Base-by-base conservation (phyloP, 2,113 vertebrate genomes). In the Siphamia tubifer region DNA sequence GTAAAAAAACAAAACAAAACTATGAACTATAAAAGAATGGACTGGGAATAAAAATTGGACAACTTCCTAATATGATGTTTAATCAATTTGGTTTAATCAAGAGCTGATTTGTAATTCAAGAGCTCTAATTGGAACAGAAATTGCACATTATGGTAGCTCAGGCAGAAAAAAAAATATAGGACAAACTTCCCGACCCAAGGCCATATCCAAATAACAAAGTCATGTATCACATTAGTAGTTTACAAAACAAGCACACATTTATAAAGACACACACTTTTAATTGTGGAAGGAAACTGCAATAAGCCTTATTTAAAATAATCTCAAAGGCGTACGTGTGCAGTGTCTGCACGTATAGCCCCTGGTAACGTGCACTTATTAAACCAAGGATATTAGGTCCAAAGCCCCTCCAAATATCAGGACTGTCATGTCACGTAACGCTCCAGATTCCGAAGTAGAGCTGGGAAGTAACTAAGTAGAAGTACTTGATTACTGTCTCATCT, bases 41-140 rank as follows among this genome's bases (percentile, higher is more conserved):
- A 6, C 8, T 5, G 39, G 34, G 44, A 57, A 40, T 24, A 52
- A 8, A 27, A 80, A 53, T 72, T 67, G 61, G 47, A 83, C 76
- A 85, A 77, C 31, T 57, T 81, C 68, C 77, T 79, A 56, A 77
- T 82, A 64, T 85, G 60, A 66, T 84, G 79, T 84, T 76, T 79
- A 86, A 86, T 91, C 81, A 70, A 69, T 80, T 77, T 77, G 58
- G 57, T 78, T 86, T 84, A 85, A 87, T 88, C 65, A 83, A 74
- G 68, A 68, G 36, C 30, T 61, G 61, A 81, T 88, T 87, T 74
- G 31, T 83, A 68, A 84, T 87, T 77, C 80, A 77, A 56, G 43
- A 70, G 58, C 27, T 74, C 25, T 85, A 82, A 89, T 82, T 90
- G 68, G 65, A 85, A 68, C 35, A 48, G 32, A 81, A 62, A 57